A percentile compares a stretch with the other conserved stretches of the same genome.
phyloP scores from a whole-genome alignment of 2,888 invertebrate genomes.

The Selenia dentaria region DNA sequence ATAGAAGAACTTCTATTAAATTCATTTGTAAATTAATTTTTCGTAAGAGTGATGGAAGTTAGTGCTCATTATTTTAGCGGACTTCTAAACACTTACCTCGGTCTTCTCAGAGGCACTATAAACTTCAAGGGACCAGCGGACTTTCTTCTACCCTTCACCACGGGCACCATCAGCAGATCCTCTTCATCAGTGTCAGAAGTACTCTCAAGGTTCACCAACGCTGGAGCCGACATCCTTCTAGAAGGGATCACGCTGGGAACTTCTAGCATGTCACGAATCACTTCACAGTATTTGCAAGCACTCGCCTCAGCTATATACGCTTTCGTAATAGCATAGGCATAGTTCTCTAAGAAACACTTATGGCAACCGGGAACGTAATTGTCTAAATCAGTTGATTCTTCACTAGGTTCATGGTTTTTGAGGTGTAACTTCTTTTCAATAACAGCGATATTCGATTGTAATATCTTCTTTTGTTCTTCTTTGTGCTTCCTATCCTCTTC shows the following conservation, averaged over 20 bases:
- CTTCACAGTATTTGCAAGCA: slow-evolving; percentile 79
- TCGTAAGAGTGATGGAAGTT: too few relatives aligned
- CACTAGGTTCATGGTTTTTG: slow-evolving; percentile 65
- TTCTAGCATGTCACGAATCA: slow-evolving; percentile 75
- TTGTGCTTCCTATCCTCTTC: slow-evolving; percentile 68
- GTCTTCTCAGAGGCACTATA: slow-evolving; percentile 65
- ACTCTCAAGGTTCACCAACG: slow-evolving; percentile 76
- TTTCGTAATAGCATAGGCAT: slow-evolving; percentile 74
- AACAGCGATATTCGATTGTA: slow-evolving; percentile 59
- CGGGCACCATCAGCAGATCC: slow-evolving; percentile 75
- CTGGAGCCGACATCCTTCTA: slow-evolving; percentile 83
- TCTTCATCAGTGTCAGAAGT: slow-evolving; percentile 75
- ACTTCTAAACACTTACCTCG: slow-evolving; percentile 61
- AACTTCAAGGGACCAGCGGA: slow-evolving; percentile 80
- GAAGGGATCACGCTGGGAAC: slow-evolving; percentile 65
- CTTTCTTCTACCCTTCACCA: slow-evolving; percentile 74
- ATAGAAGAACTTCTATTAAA: too few relatives aligned
- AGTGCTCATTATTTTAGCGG: neutral
- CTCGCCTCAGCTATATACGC: slow-evolving; percentile 73
- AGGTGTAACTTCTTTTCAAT: slow-evolving; percentile 61
- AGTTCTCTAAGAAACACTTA: slow-evolving; percentile 79
- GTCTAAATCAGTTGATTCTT: slow-evolving; percentile 74
- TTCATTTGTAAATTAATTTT: too few relatives aligned
- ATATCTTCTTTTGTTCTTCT: slow-evolving; percentile 63
- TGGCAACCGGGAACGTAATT: slow-evolving; percentile 73